Conservation (phyloP, 2,113 vertebrate genomes). For the Malurus alboscapulatus region DNA sequence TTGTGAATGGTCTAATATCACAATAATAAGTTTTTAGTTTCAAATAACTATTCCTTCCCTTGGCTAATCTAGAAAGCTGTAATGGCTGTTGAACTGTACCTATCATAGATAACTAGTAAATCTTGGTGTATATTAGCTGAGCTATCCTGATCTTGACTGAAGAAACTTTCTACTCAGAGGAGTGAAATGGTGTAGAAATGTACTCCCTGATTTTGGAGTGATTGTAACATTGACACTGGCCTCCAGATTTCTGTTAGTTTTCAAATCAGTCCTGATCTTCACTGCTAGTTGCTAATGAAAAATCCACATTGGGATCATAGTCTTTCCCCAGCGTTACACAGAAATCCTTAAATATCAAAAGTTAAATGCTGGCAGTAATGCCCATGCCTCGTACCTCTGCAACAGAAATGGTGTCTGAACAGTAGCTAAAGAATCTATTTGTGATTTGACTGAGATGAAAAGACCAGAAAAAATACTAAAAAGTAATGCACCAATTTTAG, state of each 20-base stretch:
- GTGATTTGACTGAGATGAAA: neutral
- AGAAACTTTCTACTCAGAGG: neutral
- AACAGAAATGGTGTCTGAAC: neutral
- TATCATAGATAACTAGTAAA: neutral
- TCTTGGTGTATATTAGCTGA: neutral
- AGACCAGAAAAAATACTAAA: neutral
- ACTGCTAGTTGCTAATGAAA: neutral
- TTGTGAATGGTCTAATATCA: neutral
- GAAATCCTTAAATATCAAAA: neutral
- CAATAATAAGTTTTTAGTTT: neutral
- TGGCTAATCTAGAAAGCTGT: neutral
- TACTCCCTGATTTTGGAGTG: neutral
- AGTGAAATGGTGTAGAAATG: neutral
- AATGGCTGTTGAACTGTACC: neutral
- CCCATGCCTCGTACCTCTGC: neutral
- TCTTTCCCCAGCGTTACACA: neutral
- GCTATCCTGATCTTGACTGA: neutral
- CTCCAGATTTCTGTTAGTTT: neutral
- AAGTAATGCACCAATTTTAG: neutral
- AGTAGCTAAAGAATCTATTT: neutral
- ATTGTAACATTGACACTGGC: neutral
- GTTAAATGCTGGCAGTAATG: neutral
- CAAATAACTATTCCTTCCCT: neutral
- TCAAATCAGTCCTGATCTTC: neutral
- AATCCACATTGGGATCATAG: rapidly evolving